These are phyloP conservation scores for Phoebastria nigripes DNA, from an alignment of 2,797 vertebrate genomes.

Conservation along the genomic window DNA sequence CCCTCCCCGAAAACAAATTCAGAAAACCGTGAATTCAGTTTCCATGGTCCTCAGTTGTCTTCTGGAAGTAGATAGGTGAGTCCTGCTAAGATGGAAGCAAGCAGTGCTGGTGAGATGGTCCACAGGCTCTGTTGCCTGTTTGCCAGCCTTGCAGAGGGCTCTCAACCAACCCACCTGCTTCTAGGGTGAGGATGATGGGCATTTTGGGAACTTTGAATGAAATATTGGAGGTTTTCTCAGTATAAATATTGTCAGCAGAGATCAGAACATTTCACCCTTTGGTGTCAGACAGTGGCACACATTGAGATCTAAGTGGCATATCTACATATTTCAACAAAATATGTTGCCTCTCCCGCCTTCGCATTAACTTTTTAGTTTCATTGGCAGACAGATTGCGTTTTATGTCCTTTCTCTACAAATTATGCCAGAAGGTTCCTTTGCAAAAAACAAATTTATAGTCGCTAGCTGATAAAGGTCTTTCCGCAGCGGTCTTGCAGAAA, in stretches of 20 bases:
- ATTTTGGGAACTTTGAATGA: not conserved
- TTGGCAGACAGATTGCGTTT: constrained; percentile 58
- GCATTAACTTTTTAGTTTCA: constrained; percentile 13
- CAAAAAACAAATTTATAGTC: constrained; percentile 53
- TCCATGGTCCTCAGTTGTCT: not conserved
- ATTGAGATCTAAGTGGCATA: not conserved
- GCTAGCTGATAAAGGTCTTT: constrained; percentile 43
- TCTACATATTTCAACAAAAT: constrained; percentile 60
- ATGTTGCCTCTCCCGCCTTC: constrained; percentile 24
- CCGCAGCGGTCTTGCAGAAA: not conserved
- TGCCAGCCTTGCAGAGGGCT: not conserved
- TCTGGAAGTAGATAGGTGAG: not conserved
- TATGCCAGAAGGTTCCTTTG: constrained; percentile 50
- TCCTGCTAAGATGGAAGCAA: not conserved
- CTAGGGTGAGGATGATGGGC: not conserved
- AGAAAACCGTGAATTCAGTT: not conserved
- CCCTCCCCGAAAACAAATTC: not conserved
- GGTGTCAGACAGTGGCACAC: not conserved
- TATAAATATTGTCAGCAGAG: constrained; percentile 1
- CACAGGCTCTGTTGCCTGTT: not conserved
- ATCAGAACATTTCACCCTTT: constrained; percentile 19
- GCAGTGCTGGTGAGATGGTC: not conserved
- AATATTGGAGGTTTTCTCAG: not conserved
- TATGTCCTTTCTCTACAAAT: constrained; percentile 43
- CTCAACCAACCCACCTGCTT: not conserved